phyloP scores from a whole-genome alignment of 2,888 invertebrate species.

The Conops quadrifasciatus region DNA sequence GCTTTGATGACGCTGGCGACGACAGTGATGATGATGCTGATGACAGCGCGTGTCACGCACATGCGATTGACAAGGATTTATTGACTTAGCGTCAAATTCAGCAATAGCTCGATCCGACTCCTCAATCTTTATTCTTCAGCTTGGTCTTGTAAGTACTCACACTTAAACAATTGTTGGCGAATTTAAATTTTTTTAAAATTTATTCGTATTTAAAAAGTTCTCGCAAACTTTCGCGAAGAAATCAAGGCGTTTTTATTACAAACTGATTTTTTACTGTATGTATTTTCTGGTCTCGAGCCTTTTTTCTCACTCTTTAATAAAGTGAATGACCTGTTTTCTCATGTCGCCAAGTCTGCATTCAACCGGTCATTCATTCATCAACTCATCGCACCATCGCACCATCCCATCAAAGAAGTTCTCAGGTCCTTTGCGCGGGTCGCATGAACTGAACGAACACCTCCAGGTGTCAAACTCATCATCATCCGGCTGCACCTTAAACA shows the following conservation, averaged over 20 bases:
- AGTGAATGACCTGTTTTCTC: conserved; percentile 28
- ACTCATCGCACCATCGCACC: background rate
- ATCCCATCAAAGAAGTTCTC: background rate
- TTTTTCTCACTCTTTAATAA: background rate
- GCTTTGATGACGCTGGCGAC: too few species aligned
- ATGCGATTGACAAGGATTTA: conserved; percentile 47
- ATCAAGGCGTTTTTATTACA: background rate
- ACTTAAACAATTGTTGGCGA: background rate
- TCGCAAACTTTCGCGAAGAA: background rate
- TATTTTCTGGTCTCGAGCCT: too few species aligned
- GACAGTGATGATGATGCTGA: conserved; percentile 39
- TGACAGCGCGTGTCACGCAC: conserved; percentile 43
- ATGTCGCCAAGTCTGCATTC: background rate
- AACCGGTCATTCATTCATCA: background rate
- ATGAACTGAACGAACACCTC: background rate
- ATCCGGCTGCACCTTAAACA: conserved; percentile 13
- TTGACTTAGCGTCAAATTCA: conserved; percentile 29
- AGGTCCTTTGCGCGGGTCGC: background rate
- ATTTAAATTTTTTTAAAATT: background rate
- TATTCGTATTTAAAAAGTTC: background rate
- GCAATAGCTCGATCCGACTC: background rate
- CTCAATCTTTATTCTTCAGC: background rate
- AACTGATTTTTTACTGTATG: too few species aligned
- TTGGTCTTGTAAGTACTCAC: background rate
- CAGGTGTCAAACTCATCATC: conserved; percentile 28